A percentile compares a stretch with the other conserved stretches of the same genome.
Evolutionary conservation across 2,113 vertebrate species (phyloP).

Genomic region (Pteronura brasiliensis): DNA sequence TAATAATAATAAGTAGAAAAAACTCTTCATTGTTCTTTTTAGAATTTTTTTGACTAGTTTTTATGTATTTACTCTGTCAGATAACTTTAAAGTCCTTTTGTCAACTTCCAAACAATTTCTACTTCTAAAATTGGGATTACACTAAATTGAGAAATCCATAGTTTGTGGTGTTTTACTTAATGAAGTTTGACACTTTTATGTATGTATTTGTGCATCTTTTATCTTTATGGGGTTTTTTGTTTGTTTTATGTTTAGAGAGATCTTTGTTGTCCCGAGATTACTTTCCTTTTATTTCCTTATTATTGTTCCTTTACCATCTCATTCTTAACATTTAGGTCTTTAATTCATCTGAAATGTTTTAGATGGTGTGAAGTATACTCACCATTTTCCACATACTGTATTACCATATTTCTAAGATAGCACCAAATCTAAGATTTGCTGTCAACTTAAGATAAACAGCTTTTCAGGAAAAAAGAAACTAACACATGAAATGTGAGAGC

Average conservation of each 20-base stretch:
- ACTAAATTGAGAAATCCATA: not conserved
- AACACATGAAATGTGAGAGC: not conserved
- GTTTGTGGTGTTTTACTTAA: not conserved
- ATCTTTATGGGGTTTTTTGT: not conserved
- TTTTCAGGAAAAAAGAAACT: slow-evolving; percentile 4
- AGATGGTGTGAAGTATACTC: not conserved
- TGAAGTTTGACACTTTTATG: not conserved
- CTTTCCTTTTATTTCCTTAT: not conserved
- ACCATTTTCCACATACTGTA: not conserved
- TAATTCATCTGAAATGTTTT: not conserved
- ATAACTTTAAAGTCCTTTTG: not conserved
- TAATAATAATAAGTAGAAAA: not conserved
- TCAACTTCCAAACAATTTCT: not conserved
- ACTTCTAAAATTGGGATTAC: not conserved
- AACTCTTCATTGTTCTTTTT: not conserved
- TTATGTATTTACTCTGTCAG: not conserved
- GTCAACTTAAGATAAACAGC: not conserved
- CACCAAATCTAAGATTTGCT: not conserved
- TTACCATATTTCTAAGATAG: not conserved
- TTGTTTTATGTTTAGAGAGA: not conserved
- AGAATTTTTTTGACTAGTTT: not conserved
- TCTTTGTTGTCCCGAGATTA: not conserved
- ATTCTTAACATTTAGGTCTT: not conserved
- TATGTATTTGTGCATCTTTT: not conserved
- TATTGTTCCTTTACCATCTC: not conserved